Evolutionary conservation across 2,888 invertebrate genomes (phyloP), one percentile per base, ranked within the genome.

Genomic region (Matsumyia berberina): DNA sequence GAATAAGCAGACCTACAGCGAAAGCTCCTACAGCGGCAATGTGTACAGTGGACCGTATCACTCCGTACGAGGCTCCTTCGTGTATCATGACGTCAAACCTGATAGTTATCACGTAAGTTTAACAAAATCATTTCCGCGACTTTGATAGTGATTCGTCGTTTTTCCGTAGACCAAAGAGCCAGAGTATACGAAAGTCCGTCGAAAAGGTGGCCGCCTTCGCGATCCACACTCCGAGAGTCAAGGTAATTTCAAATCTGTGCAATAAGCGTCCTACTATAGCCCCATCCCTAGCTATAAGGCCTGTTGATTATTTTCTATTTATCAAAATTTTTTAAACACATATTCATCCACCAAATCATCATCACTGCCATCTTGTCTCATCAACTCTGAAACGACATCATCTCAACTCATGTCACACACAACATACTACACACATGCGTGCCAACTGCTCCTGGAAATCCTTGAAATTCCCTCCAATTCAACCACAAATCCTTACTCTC

Each of bases 1-100:
- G 88, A 96, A 96, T 79, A 97, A 97, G 89, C 95, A 95, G 60
- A 94, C 96, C 0, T 96, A 97, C 92, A 96, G 96, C 89, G 97
- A 97, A 92, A 97, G 97, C 91, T 96, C 97, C 66, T 97, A 97
- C 93, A 97, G 96, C 90, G 96, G 96, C 74, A 96, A 96, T 91
- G 96, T 96, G 64, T 96, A 96, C 92, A 96, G 96, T 91, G 96
- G 96, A 9, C 96, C 96, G 88, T 96, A 96, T 92, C 96, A 96
- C 92, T 96, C 96, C 86, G 96, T 96, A 87, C 94, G 96, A 85
- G 96, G 96, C 60, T 96, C 96, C 88, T 97, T 97, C 93, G 96
- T 97, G 88, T 97, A 97, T 92, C 97, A 97, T 92, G 97, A 97
- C 92, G 95, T 96, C 86, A 96, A 96, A 92, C 94, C 95, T 85